These are phyloP conservation scores for Oryzias melastigma DNA, from an alignment of 2,113 vertebrate species.

Conservation along the genomic window DNA sequence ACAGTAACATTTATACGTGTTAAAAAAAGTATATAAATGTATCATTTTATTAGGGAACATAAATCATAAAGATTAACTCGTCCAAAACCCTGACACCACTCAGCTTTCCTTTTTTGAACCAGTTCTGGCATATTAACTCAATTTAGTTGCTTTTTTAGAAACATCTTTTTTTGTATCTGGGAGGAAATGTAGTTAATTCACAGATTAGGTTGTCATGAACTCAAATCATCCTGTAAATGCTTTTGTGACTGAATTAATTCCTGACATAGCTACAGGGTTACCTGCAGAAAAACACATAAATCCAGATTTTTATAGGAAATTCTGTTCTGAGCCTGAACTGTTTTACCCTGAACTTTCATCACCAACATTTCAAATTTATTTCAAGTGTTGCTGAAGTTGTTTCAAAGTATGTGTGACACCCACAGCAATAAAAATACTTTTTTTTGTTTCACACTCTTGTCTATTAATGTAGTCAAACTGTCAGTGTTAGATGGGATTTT, in stretches of 20 bases:
- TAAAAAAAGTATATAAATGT: too few species aligned
- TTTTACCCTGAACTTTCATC: background rate
- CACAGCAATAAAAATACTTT: background rate
- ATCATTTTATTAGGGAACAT: too few species aligned
- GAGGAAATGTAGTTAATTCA: background rate
- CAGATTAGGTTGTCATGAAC: background rate
- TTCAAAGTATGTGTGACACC: background rate
- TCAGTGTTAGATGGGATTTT: background rate
- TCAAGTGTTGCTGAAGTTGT: background rate
- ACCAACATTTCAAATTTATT: background rate
- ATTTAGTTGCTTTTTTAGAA: background rate
- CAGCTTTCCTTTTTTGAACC: too few species aligned
- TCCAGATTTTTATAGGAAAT: background rate
- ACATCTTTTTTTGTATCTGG: background rate
- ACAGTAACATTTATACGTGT: too few species aligned
- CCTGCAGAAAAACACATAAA: background rate
- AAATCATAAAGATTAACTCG: too few species aligned
- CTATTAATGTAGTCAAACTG: background rate
- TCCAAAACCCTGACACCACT: too few species aligned
- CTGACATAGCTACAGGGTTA: background rate
- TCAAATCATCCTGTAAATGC: slow-evolving; percentile 2
- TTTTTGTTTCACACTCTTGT: background rate
- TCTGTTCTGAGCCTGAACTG: background rate
- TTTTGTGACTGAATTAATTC: background rate
- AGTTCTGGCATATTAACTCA: too few species aligned